Conservation (phyloP, 2,888 invertebrate genomes). For the Drosophila maculinotata region DNA sequence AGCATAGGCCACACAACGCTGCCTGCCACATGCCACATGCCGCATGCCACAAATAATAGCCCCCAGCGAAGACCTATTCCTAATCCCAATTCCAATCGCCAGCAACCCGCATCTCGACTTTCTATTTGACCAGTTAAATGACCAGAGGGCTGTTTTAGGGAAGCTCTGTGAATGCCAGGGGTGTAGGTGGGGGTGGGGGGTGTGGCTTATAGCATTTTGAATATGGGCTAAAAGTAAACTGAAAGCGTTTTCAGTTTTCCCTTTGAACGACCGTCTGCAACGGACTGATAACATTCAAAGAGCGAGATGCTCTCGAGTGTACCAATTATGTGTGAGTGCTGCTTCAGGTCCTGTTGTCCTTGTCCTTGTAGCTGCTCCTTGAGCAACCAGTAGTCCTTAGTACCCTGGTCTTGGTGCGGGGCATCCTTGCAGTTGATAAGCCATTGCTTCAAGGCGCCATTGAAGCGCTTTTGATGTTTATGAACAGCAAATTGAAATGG, state of each 20-base stretch:
- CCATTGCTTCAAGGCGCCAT: conserved; percentile 18
- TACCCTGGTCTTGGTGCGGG: not conserved
- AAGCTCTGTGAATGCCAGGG: not conserved
- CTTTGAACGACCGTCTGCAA: conserved; percentile 59
- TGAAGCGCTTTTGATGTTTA: conserved; percentile 57
- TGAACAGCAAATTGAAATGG: conserved; percentile 31
- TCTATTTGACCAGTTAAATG: conserved; percentile 63
- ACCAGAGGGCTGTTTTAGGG: conserved; percentile 43
- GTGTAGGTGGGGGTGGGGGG: not conserved
- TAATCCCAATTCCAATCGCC: conserved; percentile 54
- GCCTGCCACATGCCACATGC: conserved; percentile 40
- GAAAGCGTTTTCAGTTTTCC: conserved; percentile 48
- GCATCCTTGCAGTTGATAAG: conserved; percentile 6
- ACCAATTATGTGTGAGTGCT: conserved; percentile 74
- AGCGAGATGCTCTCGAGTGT: conserved; percentile 54
- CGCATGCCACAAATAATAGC: conserved; percentile 54
- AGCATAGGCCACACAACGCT: too few species aligned
- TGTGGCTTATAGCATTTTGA: conserved; percentile 60
- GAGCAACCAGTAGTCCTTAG: too few species aligned
- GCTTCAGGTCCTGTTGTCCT: conserved; percentile 10
- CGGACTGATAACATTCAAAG: conserved; percentile 76
- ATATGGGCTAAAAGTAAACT: conserved; percentile 53
- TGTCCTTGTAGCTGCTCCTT: conserved; percentile 5
- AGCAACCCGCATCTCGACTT: conserved; percentile 28
- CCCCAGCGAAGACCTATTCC: conserved; percentile 25